Base-by-base conservation (phyloP, 2,888 invertebrate species). In the Synanthedon andrenaeformis region DNA sequence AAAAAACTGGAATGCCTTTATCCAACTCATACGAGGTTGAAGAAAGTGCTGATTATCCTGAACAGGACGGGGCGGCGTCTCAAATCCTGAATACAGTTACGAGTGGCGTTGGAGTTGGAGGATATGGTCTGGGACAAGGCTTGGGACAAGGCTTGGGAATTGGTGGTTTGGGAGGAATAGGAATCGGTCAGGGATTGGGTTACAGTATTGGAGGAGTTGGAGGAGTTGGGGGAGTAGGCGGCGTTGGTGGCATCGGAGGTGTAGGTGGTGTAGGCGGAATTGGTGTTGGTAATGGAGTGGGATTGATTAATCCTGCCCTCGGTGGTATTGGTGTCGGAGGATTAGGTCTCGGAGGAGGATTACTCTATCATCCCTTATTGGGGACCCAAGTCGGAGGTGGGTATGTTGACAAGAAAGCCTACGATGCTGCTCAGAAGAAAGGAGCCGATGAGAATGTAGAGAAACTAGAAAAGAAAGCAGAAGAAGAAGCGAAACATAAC, bases 21-120 rank as follows among this genome's bases (percentile, higher is more conserved):
- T 82, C 89, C 1, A 82, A 74, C 54, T 88, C 89, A 42, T 91
- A 90, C 62, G 89, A 89, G 74, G 88, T 90, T 45, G 88, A 89
- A 69, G 90, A 90, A 75, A 89, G 89, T 69, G 87, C 81, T 56
- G 90, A 90, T 65, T 90, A 90, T 64, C 90, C 90, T 12, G 87
- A 86, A 56, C 69, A 76, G 19, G 75, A 82, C 64, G 83, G 81
- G 66, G 83, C 85, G n/a, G 86, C 85, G 11, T 84, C 87, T 28
- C 61, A 69, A 28, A 72, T 85, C 58, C 58, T 84, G 49, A 83
- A 82, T 54, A 79, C 85, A 41, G 83, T 77, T 51, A 57, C 75
- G 51, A 79, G 79, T 59, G 74, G 73, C 52, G 77, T 74, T 49
- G 74, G 69, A 17, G 62, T 69, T 11, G 72, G 74, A 49, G 64